A percentile compares a stretch with the other conserved stretches of the same genome.
These are phyloP conservation scores for Heterotilapia buettikoferi DNA, from an alignment of 2,113 vertebrate genomes.

Conservation along the genomic window DNA sequence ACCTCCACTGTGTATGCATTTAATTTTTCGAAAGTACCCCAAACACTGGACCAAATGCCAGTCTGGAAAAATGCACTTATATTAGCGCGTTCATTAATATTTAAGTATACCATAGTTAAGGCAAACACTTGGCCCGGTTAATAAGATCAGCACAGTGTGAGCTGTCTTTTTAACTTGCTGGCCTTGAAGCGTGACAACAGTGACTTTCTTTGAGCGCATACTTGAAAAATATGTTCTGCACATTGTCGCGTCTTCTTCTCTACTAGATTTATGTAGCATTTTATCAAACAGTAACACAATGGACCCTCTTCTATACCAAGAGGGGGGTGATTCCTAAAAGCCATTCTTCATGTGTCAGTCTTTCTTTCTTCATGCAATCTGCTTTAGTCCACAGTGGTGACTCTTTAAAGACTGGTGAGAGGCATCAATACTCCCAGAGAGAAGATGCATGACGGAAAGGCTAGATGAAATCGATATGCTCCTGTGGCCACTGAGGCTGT, in stretches of 20 bases:
- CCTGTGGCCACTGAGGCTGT: background rate
- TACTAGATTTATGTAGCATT: background rate
- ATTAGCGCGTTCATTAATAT: background rate
- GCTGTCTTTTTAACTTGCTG: background rate
- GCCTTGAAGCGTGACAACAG: background rate
- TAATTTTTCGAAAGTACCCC: background rate
- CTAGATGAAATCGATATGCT: constrained; percentile 13
- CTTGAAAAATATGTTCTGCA: background rate
- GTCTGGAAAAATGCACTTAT: background rate
- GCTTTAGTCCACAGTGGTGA: background rate
- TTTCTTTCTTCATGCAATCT: background rate
- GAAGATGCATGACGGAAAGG: background rate
- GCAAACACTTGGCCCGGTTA: background rate
- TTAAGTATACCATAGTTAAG: background rate
- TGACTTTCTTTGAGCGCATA: background rate
- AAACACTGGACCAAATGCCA: background rate
- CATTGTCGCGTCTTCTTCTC: background rate
- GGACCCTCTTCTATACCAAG: background rate
- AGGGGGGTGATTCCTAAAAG: background rate
- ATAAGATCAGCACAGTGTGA: background rate
- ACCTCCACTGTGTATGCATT: background rate
- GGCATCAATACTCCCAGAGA: constrained; percentile 22
- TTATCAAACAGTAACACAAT: background rate
- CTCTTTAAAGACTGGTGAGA: background rate
- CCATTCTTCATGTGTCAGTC: background rate